These are phyloP conservation scores for Ochropleura plecta DNA, from an alignment of 2,888 invertebrate genomes.

Conservation along the genomic window DNA sequence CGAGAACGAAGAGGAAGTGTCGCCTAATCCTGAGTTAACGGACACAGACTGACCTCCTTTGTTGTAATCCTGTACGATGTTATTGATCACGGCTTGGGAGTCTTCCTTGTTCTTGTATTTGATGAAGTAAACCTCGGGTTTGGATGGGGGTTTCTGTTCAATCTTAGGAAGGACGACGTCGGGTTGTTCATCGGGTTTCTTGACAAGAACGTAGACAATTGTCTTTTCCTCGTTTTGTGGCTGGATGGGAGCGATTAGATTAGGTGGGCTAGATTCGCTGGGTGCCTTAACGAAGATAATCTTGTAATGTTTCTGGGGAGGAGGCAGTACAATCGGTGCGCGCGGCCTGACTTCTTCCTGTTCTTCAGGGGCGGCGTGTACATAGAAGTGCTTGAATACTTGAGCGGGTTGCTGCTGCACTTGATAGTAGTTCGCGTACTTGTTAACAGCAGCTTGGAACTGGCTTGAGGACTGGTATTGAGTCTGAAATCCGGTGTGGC, in stretches of 20 bases:
- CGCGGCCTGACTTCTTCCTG: slow-evolving; percentile 89
- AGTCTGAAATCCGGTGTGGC: slow-evolving; percentile 38
- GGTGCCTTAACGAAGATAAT: slow-evolving; percentile 95
- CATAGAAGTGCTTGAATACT: slow-evolving; percentile 90
- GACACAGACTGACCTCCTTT: slow-evolving; percentile 66
- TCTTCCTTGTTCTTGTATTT: slow-evolving; percentile 93
- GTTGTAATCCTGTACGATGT: slow-evolving; percentile 85
- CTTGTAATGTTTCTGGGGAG: slow-evolving; percentile 94
- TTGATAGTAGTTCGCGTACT: slow-evolving; percentile 91
- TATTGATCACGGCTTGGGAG: slow-evolving; percentile 84
- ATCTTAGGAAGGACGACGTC: slow-evolving; percentile 92
- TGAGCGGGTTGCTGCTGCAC: slow-evolving; percentile 94
- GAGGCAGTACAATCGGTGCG: slow-evolving; percentile 90
- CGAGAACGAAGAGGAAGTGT: slow-evolving; percentile 33
- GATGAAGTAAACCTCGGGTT: slow-evolving; percentile 95
- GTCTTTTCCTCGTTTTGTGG: slow-evolving; percentile 93
- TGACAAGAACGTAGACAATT: slow-evolving; percentile 94
- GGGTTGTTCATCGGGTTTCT: slow-evolving; percentile 93
- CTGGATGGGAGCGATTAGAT: slow-evolving; percentile 92
- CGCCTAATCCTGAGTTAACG: slow-evolving; percentile 41
- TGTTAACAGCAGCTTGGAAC: slow-evolving; percentile 68
- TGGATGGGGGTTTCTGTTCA: slow-evolving; percentile 93
- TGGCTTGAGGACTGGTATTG: slow-evolving; percentile 69
- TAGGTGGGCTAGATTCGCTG: slow-evolving; percentile 91
- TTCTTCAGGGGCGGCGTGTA: slow-evolving; percentile 87